Conservation (phyloP, 2,113 vertebrate species). For the Corythornis cristatus region DNA sequence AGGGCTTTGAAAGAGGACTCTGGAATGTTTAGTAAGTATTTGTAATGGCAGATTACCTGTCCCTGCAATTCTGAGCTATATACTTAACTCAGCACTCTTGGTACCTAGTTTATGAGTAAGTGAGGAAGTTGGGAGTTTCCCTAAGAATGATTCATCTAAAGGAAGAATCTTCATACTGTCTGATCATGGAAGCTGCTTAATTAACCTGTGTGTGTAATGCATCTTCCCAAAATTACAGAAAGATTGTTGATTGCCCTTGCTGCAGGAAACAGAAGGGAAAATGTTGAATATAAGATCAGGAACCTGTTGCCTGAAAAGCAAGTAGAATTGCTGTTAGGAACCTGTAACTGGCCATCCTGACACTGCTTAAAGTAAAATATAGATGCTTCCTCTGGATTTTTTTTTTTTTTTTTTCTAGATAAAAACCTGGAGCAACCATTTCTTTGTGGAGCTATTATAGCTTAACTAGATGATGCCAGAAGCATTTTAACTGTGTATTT, state of each 20-base stretch:
- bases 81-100: constrained; percentile 5
- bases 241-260: not conserved
- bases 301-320: rapidly evolving
- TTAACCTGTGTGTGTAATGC: not conserved
- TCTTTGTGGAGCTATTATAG: not conserved
- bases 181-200: not conserved
- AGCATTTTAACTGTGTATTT: not conserved
- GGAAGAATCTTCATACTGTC: not conserved
- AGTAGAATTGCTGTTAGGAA: not conserved
- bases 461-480: not conserved
- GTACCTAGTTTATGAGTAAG: not conserved
- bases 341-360: not conserved
- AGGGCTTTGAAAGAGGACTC: not conserved
- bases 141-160: not conserved
- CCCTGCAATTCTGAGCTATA: not conserved
- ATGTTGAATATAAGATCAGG: not conserved
- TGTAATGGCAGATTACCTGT: not conserved
- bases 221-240: not conserved
- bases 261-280: not conserved
- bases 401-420: not conserved
- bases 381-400: not conserved
- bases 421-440: not conserved
- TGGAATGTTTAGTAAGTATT: not conserved
- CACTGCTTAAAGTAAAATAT: not conserved
- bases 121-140: constrained; percentile 41